phyloP scores from a whole-genome alignment of 1,140 invertebrate genomes.

The Lerema accius region DNA sequence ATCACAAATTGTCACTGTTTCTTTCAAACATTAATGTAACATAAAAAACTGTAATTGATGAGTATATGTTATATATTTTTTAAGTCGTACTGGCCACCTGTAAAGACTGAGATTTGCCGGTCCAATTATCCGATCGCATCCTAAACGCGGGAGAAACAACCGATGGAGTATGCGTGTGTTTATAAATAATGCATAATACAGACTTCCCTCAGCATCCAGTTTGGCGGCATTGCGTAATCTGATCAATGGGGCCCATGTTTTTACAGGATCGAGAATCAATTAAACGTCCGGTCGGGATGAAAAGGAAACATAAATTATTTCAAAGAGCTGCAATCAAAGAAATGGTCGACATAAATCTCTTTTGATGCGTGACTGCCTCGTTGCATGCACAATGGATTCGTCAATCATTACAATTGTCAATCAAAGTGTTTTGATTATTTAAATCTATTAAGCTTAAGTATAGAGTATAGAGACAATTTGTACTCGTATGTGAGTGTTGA shows the following conservation, averaged over 20 bases:
- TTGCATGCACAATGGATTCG: slow-evolving; percentile 54
- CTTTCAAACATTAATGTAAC: too few relatives aligned
- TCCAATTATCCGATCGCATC: slow-evolving; percentile 27
- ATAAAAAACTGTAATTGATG: too few relatives aligned
- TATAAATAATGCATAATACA: slow-evolving; percentile 76
- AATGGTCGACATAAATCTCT: slow-evolving; percentile 39
- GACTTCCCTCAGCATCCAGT: slow-evolving; percentile 71
- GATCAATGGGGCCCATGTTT: slow-evolving; percentile 71
- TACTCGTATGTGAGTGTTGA: too few relatives aligned
- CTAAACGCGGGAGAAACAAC: slow-evolving; percentile 22
- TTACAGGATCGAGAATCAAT: slow-evolving; percentile 68
- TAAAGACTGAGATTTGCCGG: slow-evolving; percentile 5
- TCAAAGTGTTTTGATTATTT: slow-evolving; percentile 7
- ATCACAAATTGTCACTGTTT: too few relatives aligned
- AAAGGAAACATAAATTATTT: slow-evolving; percentile 55
- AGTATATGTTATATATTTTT: too few relatives aligned
- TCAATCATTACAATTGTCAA: slow-evolving; percentile 39
- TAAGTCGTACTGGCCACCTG: slow-evolving; percentile 11
- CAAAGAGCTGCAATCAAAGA: slow-evolving; percentile 51
- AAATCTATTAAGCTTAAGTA: slow-evolving; percentile 16
- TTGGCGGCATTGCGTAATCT: slow-evolving; percentile 77
- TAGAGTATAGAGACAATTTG: background rate
- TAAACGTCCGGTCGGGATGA: slow-evolving; percentile 60
- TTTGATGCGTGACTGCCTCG: slow-evolving; percentile 33
- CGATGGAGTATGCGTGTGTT: slow-evolving; percentile 53